phyloP scores from a whole-genome alignment of 2,113 vertebrate species.

The Poecilia latipinna region DNA sequence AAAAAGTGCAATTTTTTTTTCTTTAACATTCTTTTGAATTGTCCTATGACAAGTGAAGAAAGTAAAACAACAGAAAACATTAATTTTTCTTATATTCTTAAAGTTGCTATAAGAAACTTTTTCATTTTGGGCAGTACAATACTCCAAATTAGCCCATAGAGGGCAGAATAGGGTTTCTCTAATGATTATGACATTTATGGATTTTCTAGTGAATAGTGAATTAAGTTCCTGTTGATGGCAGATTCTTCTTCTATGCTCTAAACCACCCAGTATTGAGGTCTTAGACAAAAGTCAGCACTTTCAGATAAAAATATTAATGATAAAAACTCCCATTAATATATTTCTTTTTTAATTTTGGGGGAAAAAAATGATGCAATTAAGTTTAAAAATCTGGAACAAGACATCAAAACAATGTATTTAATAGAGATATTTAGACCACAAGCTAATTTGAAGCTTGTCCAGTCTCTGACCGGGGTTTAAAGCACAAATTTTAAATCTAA shows the following conservation, averaged over 20 bases:
- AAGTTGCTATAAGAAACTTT: not conserved
- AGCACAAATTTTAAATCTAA: not conserved
- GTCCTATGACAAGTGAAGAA: not conserved
- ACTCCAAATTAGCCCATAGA: not conserved
- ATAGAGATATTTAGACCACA: too few relatives aligned
- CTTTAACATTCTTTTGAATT: not conserved
- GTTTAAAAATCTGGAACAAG: too few relatives aligned
- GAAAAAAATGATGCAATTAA: too few relatives aligned
- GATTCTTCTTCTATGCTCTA: too few relatives aligned
- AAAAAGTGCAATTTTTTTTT: not conserved
- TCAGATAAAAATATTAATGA: too few relatives aligned
- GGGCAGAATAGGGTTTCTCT: not conserved
- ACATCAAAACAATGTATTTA: too few relatives aligned
- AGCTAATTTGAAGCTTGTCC: not conserved
- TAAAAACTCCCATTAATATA: too few relatives aligned
- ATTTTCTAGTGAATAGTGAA: not conserved
- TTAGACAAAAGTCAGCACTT: too few relatives aligned
- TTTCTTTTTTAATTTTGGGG: too few relatives aligned
- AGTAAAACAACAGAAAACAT: not conserved
- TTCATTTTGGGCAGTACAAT: not conserved
- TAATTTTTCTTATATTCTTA: too few relatives aligned
- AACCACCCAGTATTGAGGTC: too few relatives aligned
- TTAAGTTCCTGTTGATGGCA: not conserved
- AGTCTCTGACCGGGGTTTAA: not conserved
- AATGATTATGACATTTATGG: not conserved